phyloP scores from a whole-genome alignment of 2,888 invertebrate species.

The Lamellibrachia columna region DNA sequence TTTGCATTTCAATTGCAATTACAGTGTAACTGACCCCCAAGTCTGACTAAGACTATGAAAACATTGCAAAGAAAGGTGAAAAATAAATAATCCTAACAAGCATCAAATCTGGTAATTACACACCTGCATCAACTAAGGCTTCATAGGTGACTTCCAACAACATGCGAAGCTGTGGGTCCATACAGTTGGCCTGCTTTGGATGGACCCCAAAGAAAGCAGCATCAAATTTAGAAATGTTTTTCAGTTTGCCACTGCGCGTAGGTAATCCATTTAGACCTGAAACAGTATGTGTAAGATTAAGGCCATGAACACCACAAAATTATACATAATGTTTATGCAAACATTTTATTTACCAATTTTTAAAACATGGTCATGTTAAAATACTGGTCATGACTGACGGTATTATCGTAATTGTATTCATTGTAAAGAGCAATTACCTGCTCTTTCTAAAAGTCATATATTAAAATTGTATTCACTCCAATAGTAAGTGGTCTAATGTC shows the following conservation, averaged over 20 bases:
- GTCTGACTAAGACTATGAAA: too few species aligned
- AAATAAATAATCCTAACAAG: too few species aligned
- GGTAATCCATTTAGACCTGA: constrained; percentile 67
- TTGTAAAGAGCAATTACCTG: neutral
- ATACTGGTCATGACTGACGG: neutral
- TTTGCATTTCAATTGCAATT: too few species aligned
- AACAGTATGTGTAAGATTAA: neutral
- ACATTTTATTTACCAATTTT: neutral
- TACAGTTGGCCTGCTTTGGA: constrained; percentile 62
- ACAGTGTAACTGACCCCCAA: too few species aligned
- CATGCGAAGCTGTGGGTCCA: constrained; percentile 75
- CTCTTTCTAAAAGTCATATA: neutral
- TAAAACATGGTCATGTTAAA: neutral
- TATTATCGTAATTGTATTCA: neutral
- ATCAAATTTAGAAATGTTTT: constrained; percentile 67
- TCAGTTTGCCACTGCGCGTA: constrained; percentile 67
- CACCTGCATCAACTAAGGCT: constrained; percentile 64
- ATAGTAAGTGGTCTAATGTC: too few species aligned
- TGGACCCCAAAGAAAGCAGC: constrained; percentile 64
- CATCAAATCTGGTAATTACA: neutral
- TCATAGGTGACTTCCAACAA: constrained; percentile 74
- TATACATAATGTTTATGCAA: neutral
- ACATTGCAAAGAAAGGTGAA: too few species aligned
- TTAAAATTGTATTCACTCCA: neutral
- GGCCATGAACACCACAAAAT: neutral